Conservation (phyloP, 2,113 vertebrate genomes). For the Nymphicus hollandicus region DNA sequence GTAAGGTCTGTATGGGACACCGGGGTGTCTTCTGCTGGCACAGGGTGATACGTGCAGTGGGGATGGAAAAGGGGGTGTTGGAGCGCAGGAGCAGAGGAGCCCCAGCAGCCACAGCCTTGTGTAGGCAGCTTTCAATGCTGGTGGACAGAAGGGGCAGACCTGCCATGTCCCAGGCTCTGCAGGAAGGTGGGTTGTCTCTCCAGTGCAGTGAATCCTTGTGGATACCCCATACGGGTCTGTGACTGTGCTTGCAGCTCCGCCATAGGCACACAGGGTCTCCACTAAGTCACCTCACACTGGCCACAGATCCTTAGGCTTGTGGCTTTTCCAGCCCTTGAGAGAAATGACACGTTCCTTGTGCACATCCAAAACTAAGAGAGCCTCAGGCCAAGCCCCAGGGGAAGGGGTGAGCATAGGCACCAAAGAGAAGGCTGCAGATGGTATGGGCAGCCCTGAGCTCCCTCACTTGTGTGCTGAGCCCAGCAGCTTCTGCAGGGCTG, state of each 20-base stretch:
- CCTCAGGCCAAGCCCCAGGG: background rate
- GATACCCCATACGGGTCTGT: rapidly evolving
- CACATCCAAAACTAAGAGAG: background rate
- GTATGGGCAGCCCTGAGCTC: background rate
- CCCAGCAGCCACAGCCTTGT: rapidly evolving
- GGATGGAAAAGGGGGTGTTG: background rate
- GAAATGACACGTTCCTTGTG: background rate
- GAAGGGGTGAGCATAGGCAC: background rate
- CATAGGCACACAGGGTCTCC: background rate
- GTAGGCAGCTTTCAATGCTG: background rate
- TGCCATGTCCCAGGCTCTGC: background rate
- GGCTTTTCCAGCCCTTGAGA: background rate
- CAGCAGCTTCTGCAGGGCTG: background rate
- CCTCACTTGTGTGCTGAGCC: background rate
- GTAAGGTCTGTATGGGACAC: background rate
- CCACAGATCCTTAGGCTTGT: background rate
- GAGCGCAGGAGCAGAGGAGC: background rate
- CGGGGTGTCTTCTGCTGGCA: background rate
- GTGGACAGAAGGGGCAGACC: background rate
- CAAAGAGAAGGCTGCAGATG: background rate
- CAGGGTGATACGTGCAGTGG: background rate
- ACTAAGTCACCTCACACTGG: background rate
- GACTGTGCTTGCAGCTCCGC: background rate
- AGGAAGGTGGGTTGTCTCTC: background rate
- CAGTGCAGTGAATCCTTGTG: background rate